phyloP scores from a whole-genome alignment of 2,888 invertebrate species.

The Synanthedon tipuliformis region DNA sequence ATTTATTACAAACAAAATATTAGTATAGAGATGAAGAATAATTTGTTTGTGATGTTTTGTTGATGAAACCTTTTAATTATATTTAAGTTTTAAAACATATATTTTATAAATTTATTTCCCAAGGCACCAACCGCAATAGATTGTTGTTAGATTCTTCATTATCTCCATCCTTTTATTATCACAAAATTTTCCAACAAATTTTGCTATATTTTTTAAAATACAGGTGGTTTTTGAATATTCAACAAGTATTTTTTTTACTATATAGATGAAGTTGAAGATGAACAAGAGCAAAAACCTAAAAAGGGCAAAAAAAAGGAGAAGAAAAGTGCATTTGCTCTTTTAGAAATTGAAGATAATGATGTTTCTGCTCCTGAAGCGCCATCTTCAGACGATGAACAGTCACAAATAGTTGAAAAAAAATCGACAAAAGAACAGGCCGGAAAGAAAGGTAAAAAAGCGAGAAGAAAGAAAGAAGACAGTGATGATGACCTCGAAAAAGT shows the following conservation, averaged over 20 bases:
- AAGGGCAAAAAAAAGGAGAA: slow-evolving; percentile 55
- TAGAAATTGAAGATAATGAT: slow-evolving; percentile 75
- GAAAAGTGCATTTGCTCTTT: slow-evolving; percentile 75
- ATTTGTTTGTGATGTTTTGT: no score
- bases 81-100: no score
- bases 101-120: no score
- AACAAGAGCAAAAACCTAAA: slow-evolving; percentile 53
- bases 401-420: slow-evolving; percentile 44
- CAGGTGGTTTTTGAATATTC: not conserved
- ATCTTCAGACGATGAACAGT: slow-evolving; percentile 59
- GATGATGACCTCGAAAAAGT: slow-evolving; percentile 87
- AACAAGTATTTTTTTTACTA: slow-evolving; percentile 1
- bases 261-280: slow-evolving; percentile 54
- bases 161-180: no score
- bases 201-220: not conserved
- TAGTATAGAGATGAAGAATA: no score
- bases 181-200: no score
- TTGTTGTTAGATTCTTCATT: no score
- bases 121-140: no score
- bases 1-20: no score
- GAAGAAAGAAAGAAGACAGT: slow-evolving; percentile 80
- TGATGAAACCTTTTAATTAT: no score
- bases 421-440: slow-evolving; percentile 53
- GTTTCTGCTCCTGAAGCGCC: slow-evolving; percentile 53
- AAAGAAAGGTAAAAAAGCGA: slow-evolving; percentile 80